These are phyloP conservation scores for Heliocidaris tuberculata DNA, from an alignment of 35 echinoderm and acorn worm species.

Conservation along the genomic window DNA sequence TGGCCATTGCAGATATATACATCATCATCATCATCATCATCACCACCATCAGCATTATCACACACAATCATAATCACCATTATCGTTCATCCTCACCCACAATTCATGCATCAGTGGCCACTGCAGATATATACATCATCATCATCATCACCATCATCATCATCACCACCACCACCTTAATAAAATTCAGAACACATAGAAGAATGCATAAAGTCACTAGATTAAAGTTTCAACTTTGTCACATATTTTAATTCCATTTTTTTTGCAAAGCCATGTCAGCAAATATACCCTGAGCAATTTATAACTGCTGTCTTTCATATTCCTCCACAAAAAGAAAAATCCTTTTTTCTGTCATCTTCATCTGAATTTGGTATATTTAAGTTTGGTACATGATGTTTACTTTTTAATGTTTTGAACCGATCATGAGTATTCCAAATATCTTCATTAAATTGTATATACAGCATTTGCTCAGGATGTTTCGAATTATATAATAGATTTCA, in stretches of 20 bases:
- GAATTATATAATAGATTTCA: slow-evolving; percentile 43
- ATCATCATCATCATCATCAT: background rate
- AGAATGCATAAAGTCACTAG: background rate
- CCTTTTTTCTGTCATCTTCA: background rate
- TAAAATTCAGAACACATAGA: too few relatives aligned
- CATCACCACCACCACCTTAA: background rate
- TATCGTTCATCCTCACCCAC: background rate
- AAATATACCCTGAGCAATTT: slow-evolving; percentile 41
- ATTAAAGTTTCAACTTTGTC: slow-evolving; percentile 5
- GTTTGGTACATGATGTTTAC: background rate
- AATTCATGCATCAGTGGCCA: background rate
- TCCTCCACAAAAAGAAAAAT: background rate
- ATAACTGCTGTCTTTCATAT: slow-evolving; percentile 22
- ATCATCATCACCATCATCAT: background rate
- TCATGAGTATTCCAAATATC: slow-evolving; percentile 42
- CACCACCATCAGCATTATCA: background rate
- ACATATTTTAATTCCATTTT: slow-evolving; percentile 39
- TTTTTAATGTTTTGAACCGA: background rate
- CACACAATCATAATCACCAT: too few relatives aligned
- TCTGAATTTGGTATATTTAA: slow-evolving; percentile 11
- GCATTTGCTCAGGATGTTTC: slow-evolving; percentile 40
- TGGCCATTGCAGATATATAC: too few relatives aligned
- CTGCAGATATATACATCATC: background rate
- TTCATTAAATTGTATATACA: slow-evolving; percentile 38
- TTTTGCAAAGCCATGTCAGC: slow-evolving; percentile 40